A percentile compares a stretch with the other conserved stretches of the same genome.
Evolutionary conservation across 2,113 vertebrate genomes (phyloP).

Genomic region (Axis porcinus): DNA sequence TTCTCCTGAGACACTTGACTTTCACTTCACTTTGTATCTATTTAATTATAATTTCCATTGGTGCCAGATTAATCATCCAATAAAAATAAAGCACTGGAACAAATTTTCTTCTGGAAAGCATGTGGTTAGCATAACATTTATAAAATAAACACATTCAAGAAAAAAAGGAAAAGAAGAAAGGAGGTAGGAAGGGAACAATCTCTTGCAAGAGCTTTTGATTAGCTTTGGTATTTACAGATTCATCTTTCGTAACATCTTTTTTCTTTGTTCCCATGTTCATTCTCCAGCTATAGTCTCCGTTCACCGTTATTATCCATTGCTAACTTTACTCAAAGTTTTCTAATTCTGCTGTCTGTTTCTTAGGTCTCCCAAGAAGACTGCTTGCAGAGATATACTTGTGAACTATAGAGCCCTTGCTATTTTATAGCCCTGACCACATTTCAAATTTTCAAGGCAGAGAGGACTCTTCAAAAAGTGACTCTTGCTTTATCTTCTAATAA

Average conservation of each 20-base stretch:
- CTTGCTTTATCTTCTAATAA: neutral
- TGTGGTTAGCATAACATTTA: neutral
- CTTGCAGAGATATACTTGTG: neutral
- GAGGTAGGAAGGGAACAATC: neutral
- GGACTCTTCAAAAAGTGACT: neutral
- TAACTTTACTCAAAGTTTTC: neutral
- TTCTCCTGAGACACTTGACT: neutral
- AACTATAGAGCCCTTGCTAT: neutral
- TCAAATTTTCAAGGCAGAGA: neutral
- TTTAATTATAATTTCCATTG: slow-evolving; percentile 43
- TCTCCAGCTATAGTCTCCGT: neutral
- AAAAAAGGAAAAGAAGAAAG: neutral
- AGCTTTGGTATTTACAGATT: neutral
- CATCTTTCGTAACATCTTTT: neutral
- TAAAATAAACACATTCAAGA: neutral
- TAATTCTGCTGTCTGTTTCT: neutral
- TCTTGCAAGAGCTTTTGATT: neutral
- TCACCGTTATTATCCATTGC: neutral
- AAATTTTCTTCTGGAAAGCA: neutral
- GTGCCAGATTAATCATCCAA: slow-evolving; percentile 39
- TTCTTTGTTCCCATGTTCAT: neutral
- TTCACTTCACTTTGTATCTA: slow-evolving; percentile 40
- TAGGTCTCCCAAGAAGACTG: neutral
- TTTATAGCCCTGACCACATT: neutral
- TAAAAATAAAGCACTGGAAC: neutral